These are phyloP conservation scores for Micromussa lordhowensis DNA, from an alignment of 92 coral and sea anemone genomes.

Conservation along the genomic window DNA sequence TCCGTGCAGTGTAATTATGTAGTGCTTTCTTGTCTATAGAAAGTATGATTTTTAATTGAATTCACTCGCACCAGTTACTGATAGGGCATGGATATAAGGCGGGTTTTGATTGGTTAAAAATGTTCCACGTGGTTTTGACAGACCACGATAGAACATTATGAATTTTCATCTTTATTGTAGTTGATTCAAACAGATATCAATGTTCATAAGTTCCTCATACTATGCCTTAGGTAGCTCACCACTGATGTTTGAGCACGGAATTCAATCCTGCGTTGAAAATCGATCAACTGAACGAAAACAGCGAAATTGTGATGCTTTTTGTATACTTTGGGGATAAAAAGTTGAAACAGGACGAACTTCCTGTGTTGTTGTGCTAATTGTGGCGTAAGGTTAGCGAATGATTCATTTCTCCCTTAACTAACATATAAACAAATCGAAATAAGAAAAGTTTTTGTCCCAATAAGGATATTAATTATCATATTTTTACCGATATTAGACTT, in stretches of 20 bases:
- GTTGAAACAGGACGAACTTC: constrained; percentile 1
- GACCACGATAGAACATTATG: neutral
- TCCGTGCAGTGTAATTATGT: neutral
- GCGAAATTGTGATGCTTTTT: neutral
- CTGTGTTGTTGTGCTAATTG: constrained; percentile 1
- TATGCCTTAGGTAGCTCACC: neutral
- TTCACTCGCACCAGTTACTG: neutral
- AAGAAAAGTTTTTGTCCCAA: neutral
- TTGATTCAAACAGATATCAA: neutral
- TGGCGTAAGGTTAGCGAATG: neutral
- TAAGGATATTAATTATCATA: neutral
- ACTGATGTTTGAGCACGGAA: neutral
- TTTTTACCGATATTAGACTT: neutral
- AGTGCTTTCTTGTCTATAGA: neutral
- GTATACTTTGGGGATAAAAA: neutral
- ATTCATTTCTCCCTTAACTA: neutral
- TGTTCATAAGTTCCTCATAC: neutral
- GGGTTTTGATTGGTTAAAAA: neutral
- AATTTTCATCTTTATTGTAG: neutral
- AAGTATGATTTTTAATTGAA: neutral
- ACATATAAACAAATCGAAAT: constrained; percentile 8
- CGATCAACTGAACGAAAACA: neutral
- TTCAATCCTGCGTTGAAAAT: neutral
- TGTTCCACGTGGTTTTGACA: neutral
- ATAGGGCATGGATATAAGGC: neutral